phyloP scores from a whole-genome alignment of 2,113 vertebrate genomes.

The Trochalopteron elliotii region DNA sequence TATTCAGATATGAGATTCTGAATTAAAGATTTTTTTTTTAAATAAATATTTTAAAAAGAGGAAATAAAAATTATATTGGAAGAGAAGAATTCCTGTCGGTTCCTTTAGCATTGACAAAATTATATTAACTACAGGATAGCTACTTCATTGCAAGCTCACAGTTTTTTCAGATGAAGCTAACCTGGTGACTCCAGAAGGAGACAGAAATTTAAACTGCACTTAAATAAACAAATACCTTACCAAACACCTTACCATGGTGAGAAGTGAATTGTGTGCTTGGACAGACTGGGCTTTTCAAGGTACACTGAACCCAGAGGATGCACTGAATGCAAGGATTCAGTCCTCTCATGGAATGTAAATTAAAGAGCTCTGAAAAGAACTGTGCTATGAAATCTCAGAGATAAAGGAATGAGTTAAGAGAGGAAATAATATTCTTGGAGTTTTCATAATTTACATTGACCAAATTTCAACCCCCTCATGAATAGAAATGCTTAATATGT shows the following conservation, averaged over 20 bases:
- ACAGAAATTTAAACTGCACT: not conserved
- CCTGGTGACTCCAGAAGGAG: not conserved
- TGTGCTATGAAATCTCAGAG: not conserved
- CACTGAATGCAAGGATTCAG: not conserved
- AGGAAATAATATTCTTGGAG: not conserved
- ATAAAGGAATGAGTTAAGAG: not conserved
- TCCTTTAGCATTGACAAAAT: not conserved
- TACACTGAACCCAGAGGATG: not conserved
- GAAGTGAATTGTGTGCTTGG: not conserved
- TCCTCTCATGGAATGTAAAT: not conserved
- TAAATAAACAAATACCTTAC: not conserved
- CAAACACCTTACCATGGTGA: not conserved
- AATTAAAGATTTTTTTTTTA: not conserved
- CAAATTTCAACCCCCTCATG: not conserved
- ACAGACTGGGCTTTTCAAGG: not conserved
- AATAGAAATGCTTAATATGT: not conserved
- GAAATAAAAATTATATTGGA: not conserved
- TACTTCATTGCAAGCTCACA: not conserved
- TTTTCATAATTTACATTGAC: not conserved
- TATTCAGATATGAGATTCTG: constrained; percentile 15
- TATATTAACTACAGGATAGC: not conserved
- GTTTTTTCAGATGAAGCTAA: not conserved
- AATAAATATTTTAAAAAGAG: not conserved
- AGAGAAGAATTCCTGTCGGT: not conserved
- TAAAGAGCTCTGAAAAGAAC: not conserved